Evolutionary conservation across 2,888 invertebrate genomes (phyloP).

Genomic region (Oeneis ivallda): DNA sequence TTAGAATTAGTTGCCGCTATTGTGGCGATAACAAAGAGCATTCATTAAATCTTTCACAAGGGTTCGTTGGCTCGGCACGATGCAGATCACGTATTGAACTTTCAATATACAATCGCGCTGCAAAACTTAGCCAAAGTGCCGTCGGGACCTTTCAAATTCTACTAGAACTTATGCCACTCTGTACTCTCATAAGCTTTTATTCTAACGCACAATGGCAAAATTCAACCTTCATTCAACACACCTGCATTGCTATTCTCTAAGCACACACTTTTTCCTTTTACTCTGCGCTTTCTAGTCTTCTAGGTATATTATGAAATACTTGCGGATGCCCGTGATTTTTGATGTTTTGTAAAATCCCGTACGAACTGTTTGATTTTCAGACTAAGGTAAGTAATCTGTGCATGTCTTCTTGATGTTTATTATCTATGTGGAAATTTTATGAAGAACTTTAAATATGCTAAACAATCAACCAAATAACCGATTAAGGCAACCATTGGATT

Average conservation of each 20-base stretch:
- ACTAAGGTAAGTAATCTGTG: too few relatives aligned
- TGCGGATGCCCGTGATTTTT: too few relatives aligned
- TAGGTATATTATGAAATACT: too few relatives aligned
- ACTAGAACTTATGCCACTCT: slow-evolving; percentile 11
- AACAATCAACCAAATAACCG: too few relatives aligned
- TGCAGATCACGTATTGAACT: slow-evolving; percentile 25
- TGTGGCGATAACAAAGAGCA: slow-evolving; percentile 18
- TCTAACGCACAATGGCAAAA: slow-evolving; percentile 6
- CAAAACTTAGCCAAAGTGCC: slow-evolving; percentile 17
- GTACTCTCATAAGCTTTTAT: not conserved
- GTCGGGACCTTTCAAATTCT: slow-evolving; percentile 14
- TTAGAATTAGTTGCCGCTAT: slow-evolving; percentile 7
- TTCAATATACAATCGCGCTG: slow-evolving; percentile 22
- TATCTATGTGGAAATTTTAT: too few relatives aligned
- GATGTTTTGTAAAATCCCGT: too few relatives aligned
- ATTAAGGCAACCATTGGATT: too few relatives aligned
- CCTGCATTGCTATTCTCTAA: not conserved
- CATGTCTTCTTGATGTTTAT: too few relatives aligned
- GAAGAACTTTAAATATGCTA: too few relatives aligned
- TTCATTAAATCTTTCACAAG: slow-evolving; percentile 16
- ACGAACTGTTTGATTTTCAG: too few relatives aligned
- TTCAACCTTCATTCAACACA: not conserved
- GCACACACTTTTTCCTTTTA: not conserved
- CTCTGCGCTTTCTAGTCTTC: too few relatives aligned
- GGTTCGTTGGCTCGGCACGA: slow-evolving; percentile 3